Base-by-base conservation (phyloP, 2,888 invertebrate genomes). In the Nebria salina region DNA sequence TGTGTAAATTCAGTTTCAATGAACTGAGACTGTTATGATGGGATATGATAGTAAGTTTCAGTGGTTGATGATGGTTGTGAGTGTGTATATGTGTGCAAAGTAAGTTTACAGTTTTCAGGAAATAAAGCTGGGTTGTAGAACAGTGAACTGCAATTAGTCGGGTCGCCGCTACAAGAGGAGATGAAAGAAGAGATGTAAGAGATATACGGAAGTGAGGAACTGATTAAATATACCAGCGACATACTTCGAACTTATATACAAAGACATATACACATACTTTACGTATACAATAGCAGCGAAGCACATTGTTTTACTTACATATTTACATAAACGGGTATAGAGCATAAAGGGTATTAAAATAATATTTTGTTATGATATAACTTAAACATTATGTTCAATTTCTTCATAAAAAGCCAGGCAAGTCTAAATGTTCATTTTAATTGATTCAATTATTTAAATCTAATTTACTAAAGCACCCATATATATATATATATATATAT, bases 101-200 rank as follows among this genome's bases (percentile, higher is more conserved):
- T 54, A 54, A 54, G 54, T 54, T 54, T 54, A 11, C 54, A 54
- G 54, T 7, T 54, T 54, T 54, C 54, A 54, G 54, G 54, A 54
- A 54, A 54, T 54, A 54, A 54, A 54, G 54, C 54, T 54, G 54
- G 70, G 34, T 70, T 11, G 70, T 26, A 15, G 25, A 70, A 70
- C 70, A 70, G 70, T 34, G 34, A 70, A 70, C 26, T 70, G 70
- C 70, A 70, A 70, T 70, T 70, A 70, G 70, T 9, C 9, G 70
- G 70, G 70, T 70, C 70, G 34, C 34, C 26, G 70, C 54, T 54
- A 54, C 54, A 54, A 54, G 54, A 54, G 54, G 54, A 54, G 11
- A 54, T 54, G 54, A 54, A 54, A 54, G 54, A 54, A 54, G 54
- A 54, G 54, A 54, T 54, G 54, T 54, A 54, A 54, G 54, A 54